Base-by-base conservation (phyloP, 2,113 vertebrate species). In the Oryctolagus cuniculus region DNA sequence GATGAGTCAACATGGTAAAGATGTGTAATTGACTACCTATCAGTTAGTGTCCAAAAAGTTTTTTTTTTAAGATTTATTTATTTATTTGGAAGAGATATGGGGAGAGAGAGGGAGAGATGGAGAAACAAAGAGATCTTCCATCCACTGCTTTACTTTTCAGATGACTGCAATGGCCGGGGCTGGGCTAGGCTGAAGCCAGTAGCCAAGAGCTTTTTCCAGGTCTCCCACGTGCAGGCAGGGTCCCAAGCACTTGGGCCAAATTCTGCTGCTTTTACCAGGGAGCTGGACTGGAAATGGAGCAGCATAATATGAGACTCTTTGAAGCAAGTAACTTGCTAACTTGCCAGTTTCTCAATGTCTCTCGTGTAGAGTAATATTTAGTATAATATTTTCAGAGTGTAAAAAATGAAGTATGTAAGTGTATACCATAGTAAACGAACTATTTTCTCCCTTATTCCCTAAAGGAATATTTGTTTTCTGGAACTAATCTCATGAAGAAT, bases 381-480 rank as follows among this genome's bases (percentile, higher is more conserved):
- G 44, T 51, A 63, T 72, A 92, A 63, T 64, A 5, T 72, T 78
- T 29, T 51, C 6, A 51, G 27, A 34, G 4, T 5, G 61, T 15
- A 95, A 82, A 53, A 92, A 78, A 38, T 17, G 51, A 67, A 74
- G 12, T 9, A 61, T 88, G 27, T 80, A 69, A 67, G 3, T 44
- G 44, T 44, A 44, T 44, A 44, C 44, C 44, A 44, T 44, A 89
- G 11, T 63, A 84, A 51, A 1, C 77, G 77, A 55, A 31, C 3
- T 49, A 6, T 64, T 70, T 16, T 66, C 53, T 80, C 13, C 15
- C 10, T 92, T 87, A 66, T 10, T 79, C 6, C 3, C 38, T 51
- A 67, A 73, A 92, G 3, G 81, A 83, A 81, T 83, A 11, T 63
- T 63, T 75, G 17, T 89, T 87, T 89, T 79, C 36, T 84, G 9